Evolutionary conservation across 2,113 vertebrate species (phyloP), one percentile per base, ranked within the genome.

Genomic region (Myotis davidii): DNA sequence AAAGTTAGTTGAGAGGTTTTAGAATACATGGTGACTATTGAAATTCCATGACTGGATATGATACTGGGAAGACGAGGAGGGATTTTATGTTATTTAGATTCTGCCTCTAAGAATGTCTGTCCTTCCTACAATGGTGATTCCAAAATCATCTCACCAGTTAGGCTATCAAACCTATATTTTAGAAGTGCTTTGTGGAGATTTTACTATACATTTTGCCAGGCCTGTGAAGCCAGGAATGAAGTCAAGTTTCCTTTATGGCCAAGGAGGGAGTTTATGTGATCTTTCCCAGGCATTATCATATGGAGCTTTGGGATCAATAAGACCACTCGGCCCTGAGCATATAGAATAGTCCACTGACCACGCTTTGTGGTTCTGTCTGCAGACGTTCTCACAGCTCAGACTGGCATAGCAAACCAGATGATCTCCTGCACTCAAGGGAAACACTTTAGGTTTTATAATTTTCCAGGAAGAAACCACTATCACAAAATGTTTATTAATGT

Each of bases 11-110:
- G 52, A 79, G 39, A 85, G 10, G 39, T 93, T 83, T 95, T 76
- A 39, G 39, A 74, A 72, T 20, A 52, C 16, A 37, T 48, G 64
- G n/a, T 70, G 32, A 23, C 29, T 20, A 11, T 3, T 96, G 69
- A 85, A 83, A 42, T 95, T 76, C 45, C 39, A 20, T 79, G 13
- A 25, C 37, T 93, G 25, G 5, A 32, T 76, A 42, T 6, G 23
- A 56, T 83, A 37, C 23, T 50, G 39, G 64, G 48, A 76, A 54
- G 70, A 54, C 13, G 45, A 45, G 6, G 12, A 88, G 29, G 21
- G 69, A 78, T 83, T 27, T 91, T 65, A 3, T 89, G 14, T 87
- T 48, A 50, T 73, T 96, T 90, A 88, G 59, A 85, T 48, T 39
- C 4, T 59, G n/a, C 82, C 32, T 92, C 17, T 85, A 64, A 93